A percentile compares a stretch with the other conserved stretches of the same genome.
These are phyloP conservation scores for Struthidea cinerea DNA, from an alignment of 2,113 vertebrate genomes.

Conservation along the genomic window DNA sequence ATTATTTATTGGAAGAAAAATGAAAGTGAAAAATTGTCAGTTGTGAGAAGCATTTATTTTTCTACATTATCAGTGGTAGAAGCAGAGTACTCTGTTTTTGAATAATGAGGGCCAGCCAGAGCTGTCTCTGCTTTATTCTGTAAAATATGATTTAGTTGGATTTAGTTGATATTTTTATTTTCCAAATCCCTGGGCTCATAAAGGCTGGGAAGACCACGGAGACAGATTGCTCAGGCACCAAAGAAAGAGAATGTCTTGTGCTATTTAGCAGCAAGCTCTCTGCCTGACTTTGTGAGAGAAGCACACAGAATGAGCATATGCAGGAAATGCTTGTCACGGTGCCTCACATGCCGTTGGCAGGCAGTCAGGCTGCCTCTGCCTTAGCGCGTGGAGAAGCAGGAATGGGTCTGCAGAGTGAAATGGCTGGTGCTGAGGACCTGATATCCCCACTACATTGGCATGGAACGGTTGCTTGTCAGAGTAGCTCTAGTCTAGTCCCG, in stretches of 20 bases:
- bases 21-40: neutral
- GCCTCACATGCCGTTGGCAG: neutral
- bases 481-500: neutral
- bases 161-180: neutral
- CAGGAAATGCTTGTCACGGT: neutral
- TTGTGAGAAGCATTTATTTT: neutral
- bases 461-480: neutral
- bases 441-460: rapidly evolving
- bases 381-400: neutral
- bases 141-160: neutral
- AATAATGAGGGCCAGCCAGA: neutral
- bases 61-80: neutral
- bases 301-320: neutral
- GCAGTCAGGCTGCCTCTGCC: neutral
- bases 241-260: neutral
- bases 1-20: neutral
- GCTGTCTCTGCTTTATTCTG: neutral
- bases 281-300: neutral
- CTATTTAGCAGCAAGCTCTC: neutral
- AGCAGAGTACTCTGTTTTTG: neutral
- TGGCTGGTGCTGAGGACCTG: neutral
- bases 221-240: neutral
- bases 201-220: neutral
- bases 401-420: neutral
- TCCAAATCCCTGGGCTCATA: neutral